Percentiles rank a stretch among this genome's conserved stretches.
Conservation (phyloP, 2,888 invertebrate genomes). For the Tridacna crocea region DNA sequence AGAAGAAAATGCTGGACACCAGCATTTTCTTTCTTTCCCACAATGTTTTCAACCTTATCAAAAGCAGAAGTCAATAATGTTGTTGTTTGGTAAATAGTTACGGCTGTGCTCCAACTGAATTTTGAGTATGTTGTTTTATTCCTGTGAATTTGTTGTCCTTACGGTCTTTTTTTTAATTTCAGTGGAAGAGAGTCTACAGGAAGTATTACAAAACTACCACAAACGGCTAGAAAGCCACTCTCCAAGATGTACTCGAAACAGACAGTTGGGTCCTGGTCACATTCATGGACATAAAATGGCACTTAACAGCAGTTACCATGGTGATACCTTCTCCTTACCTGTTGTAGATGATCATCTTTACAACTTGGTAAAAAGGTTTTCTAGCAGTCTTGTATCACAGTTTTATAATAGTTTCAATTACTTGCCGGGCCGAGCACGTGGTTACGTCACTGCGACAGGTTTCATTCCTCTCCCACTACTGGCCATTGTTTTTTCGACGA, state of each 20-base stretch:
- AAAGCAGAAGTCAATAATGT: no score
- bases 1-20: no score
- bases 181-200: conserved; percentile 55
- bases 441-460: no score
- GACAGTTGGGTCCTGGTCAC: background rate
- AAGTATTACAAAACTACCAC: conserved; percentile 51
- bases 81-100: no score
- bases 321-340: conserved; percentile 5
- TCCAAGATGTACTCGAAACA: conserved; percentile 43
- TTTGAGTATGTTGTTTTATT: background rate
- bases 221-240: conserved; percentile 49
- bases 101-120: background rate
- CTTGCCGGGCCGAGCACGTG: no score
- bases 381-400: no score
- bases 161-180: conserved; percentile 25
- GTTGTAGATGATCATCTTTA: background rate
- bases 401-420: no score
- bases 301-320: conserved; percentile 27
- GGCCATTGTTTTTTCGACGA: no score
- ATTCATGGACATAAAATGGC: background rate
- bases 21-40: no score
- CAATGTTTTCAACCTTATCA: no score
- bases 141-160: background rate
- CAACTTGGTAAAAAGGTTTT: conserved; percentile 6
- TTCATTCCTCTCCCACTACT: no score